Base-by-base conservation (phyloP, 2,113 vertebrate species). In the Rhinogobius similis region DNA sequence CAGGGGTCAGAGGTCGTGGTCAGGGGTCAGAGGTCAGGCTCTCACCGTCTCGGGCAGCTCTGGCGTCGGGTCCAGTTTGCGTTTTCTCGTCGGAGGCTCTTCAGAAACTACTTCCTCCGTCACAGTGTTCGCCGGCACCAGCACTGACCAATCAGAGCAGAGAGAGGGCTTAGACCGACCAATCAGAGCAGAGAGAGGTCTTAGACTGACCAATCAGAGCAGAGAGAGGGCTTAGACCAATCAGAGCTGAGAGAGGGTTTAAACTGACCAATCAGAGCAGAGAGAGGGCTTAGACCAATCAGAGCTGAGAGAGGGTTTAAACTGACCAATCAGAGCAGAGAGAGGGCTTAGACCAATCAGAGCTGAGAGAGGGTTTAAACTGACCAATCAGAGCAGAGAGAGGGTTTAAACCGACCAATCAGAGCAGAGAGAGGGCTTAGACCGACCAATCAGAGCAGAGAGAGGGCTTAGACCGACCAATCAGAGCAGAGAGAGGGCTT, bases 21-120 rank as follows among this genome's bases (percentile, higher is more conserved):
- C 20, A 21, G 48, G 20, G 48, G n/a, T 10, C 7, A 50, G 0
- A n/a, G 46, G 46, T 20, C 46, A 48, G 16, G 18, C 1, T 27
- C 56, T 32, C 29, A 61, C 56, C 88, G 94, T 86, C 53, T 85
- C 89, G 36, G 82, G 56, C 18, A 61, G 56, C 18, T 61, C 56
- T 13, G 56, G 27, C 16, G 56, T 36, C 10, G 56, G 27, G 26
- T 11, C 66, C 2, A 67, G 56, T 61, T 61, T 61, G 27, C 56
- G 56, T 61, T 61, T 61, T 36, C 56, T 61, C 29, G 56, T 36
- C 0, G 56, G 56, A 36, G 56, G 56, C 9, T 61, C 56, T 20
- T 61, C 56, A 32, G 56, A 61, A 61, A 61, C 56, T 8, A 61
- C 56, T 26, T 61, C 56, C 29, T 61, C 56, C 0, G 56, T 61